A percentile compares a stretch with the other conserved stretches of the same genome.
These are phyloP conservation scores for Homarus gammarus DNA, from an alignment of 2,888 invertebrate species.

Conservation along the genomic window DNA sequence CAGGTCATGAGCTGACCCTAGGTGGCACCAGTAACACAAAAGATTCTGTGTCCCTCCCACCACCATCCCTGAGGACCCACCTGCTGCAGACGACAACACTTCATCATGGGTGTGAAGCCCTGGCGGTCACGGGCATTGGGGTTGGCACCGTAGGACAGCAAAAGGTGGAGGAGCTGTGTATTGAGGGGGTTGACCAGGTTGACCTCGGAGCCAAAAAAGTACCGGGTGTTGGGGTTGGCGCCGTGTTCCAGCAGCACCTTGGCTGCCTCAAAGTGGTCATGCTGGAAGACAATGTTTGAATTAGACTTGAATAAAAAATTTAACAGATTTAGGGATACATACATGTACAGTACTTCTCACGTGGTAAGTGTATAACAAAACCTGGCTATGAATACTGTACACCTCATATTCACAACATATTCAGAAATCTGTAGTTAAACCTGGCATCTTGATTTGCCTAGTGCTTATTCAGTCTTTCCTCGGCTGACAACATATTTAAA, in stretches of 20 bases:
- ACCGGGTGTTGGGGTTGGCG: slow-evolving; percentile 93
- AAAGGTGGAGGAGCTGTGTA: slow-evolving; percentile 88
- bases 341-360: too few relatives aligned
- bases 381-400: too few relatives aligned
- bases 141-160: slow-evolving; percentile 91
- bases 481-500: too few relatives aligned
- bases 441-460: too few relatives aligned
- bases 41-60: neutral
- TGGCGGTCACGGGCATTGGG: slow-evolving; percentile 92
- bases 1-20: too few relatives aligned
- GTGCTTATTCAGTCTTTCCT: too few relatives aligned
- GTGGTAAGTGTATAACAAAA: too few relatives aligned
- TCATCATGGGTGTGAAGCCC: slow-evolving; percentile 94
- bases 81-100: slow-evolving; percentile 89
- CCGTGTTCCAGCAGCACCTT: slow-evolving; percentile 88
- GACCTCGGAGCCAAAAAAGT: slow-evolving; percentile 94
- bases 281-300: slow-evolving; percentile 79
- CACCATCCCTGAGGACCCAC: slow-evolving; percentile 80
- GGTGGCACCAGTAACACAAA: neutral
- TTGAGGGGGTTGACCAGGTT: slow-evolving; percentile 89
- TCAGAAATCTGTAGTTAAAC: too few relatives aligned
- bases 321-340: too few relatives aligned
- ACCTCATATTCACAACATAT: too few relatives aligned
- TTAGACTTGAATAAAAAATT: too few relatives aligned
- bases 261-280: slow-evolving; percentile 86